phyloP scores from a whole-genome alignment of 1,140 invertebrate species.

The Drosophila setifemur region DNA sequence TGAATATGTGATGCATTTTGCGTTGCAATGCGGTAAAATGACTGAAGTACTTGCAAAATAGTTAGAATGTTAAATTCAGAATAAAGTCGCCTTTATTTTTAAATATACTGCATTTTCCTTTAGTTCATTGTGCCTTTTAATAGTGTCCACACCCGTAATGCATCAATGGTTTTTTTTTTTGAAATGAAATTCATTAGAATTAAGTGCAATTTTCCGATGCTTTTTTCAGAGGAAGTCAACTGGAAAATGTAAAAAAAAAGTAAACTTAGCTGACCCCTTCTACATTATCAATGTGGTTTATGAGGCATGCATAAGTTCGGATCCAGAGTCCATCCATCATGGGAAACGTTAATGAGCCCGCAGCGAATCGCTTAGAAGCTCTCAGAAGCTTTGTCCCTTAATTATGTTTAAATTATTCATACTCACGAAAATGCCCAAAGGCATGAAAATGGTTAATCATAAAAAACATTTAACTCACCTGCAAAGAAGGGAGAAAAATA shows the following conservation, averaged over 20 bases:
- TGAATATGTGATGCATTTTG: not conserved
- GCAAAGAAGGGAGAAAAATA: conserved; percentile 55
- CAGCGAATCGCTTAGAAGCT: conserved; percentile 1
- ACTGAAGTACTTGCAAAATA: too few relatives aligned
- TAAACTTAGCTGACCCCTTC: conserved; percentile 16
- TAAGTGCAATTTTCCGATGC: conserved; percentile 49
- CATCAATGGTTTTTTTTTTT: conserved; percentile 53
- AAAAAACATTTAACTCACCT: conserved; percentile 71
- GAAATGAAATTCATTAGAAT: conserved; percentile 30
- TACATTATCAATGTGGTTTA: not conserved
- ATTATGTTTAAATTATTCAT: conserved; percentile 62
- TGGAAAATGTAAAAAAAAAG: conserved; percentile 52
- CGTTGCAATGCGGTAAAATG: too few relatives aligned
- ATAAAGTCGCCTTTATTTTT: too few relatives aligned
- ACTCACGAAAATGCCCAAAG: conserved; percentile 60
- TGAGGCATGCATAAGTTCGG: conserved; percentile 21
- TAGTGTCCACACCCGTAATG: conserved; percentile 47
- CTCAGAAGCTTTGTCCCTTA: conserved; percentile 22
- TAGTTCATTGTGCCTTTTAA: not conserved
- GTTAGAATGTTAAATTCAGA: too few relatives aligned
- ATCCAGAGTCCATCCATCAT: conserved; percentile 26
- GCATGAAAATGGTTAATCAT: conserved; percentile 53
- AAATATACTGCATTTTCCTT: not conserved
- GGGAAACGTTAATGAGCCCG: conserved; percentile 14
- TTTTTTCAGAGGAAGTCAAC: conserved; percentile 49